These are phyloP conservation scores for Piscicola geometra DNA, from an alignment of 2,888 invertebrate species.

Conservation along the genomic window DNA sequence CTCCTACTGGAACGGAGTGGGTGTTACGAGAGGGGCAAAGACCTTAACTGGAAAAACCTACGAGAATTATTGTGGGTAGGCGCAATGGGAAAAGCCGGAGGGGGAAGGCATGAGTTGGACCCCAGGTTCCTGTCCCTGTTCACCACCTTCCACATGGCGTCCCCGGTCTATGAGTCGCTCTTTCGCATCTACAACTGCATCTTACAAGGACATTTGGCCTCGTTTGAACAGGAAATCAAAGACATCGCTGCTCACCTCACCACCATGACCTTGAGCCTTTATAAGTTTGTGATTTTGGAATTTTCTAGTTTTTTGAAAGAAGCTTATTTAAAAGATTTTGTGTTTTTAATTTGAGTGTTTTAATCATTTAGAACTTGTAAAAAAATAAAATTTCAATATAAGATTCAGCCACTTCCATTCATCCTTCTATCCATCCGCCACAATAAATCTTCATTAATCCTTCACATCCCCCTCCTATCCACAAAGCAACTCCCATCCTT, in stretches of 20 bases:
- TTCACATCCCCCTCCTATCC: too few relatives aligned
- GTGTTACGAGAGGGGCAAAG: conserved; percentile 81
- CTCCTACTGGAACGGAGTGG: conserved; percentile 81
- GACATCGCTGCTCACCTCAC: conserved; percentile 67
- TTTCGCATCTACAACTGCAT: conserved; percentile 78
- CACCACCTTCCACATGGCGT: conserved; percentile 77
- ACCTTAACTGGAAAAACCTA: conserved; percentile 80
- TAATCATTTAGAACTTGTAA: too few relatives aligned
- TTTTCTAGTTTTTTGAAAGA: too few relatives aligned
- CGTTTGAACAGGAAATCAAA: conserved; percentile 67
- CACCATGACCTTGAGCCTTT: conserved; percentile 73
- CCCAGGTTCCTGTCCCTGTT: conserved; percentile 77
- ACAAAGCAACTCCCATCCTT: too few relatives aligned
- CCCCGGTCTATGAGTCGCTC: conserved; percentile 73
- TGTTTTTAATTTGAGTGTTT: too few relatives aligned
- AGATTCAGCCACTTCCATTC: too few relatives aligned
- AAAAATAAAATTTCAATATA: too few relatives aligned
- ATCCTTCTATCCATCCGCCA: too few relatives aligned
- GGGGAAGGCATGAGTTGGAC: conserved; percentile 83
- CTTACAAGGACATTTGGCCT: conserved; percentile 69
- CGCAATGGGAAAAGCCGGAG: conserved; percentile 66
- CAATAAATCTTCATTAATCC: too few relatives aligned
- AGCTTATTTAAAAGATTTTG: too few relatives aligned
- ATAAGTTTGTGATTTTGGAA: conserved; percentile 67
- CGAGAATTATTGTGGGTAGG: conserved; percentile 66